Evolutionary conservation across 1,140 invertebrate genomes (phyloP).

Genomic region (Dolichoris vasculosae): DNA sequence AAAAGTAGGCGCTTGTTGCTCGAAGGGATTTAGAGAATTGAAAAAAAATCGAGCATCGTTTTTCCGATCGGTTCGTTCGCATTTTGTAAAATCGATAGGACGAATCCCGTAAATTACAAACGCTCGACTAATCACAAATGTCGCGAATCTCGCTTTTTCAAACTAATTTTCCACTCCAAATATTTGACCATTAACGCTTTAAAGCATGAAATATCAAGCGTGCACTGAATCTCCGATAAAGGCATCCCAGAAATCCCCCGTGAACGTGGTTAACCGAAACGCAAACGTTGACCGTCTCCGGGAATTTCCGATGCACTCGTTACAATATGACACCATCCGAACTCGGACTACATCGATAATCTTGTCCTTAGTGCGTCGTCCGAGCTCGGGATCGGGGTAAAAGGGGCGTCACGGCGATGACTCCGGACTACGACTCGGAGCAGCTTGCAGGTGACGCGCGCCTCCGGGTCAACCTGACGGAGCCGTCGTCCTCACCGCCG

Average conservation of each 20-base stretch:
- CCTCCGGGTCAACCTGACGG: constrained; percentile 14
- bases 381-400: not conserved
- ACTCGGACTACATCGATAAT: not conserved
- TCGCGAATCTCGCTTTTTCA: not conserved
- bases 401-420: constrained; percentile 17
- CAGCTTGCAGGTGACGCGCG: constrained; percentile 32
- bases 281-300: not conserved
- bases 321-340: not conserved
- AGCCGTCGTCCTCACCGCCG: constrained; percentile 37
- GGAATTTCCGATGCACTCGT: not conserved
- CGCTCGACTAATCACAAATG: not conserved
- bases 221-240: not conserved
- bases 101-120: not conserved
- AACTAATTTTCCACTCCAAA: not conserved
- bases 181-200: not conserved
- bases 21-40: not conserved
- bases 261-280: not conserved
- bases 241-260: not conserved
- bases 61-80: no score
- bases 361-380: constrained; percentile 30
- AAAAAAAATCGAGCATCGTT: not conserved
- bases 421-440: not conserved
- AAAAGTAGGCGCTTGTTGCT: not conserved
- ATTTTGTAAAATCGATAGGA: no score
- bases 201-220: not conserved